A percentile compares a stretch with the other conserved stretches of the same genome.
These are phyloP conservation scores for Amphilophus citrinellus DNA, from an alignment of 2,113 vertebrate species.

Conservation along the genomic window DNA sequence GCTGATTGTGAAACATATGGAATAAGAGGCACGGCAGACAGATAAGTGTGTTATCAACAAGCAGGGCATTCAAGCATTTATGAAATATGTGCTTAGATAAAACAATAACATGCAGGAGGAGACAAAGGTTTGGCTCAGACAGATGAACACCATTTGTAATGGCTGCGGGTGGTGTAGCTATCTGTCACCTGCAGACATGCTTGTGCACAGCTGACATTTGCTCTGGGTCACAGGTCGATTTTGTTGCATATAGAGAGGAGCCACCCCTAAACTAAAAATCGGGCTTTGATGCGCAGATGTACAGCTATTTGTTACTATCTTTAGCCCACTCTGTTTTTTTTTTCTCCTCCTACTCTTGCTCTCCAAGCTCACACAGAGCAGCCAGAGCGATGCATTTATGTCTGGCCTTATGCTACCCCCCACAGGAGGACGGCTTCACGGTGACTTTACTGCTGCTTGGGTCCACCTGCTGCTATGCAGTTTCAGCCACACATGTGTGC, in stretches of 20 bases:
- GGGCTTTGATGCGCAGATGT: slow-evolving; percentile 67
- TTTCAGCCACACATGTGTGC: not conserved
- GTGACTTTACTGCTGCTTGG: slow-evolving; percentile 12
- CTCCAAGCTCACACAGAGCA: slow-evolving; percentile 6
- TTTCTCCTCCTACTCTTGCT: slow-evolving; percentile 1
- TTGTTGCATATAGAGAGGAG: slow-evolving; percentile 41
- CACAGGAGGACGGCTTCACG: slow-evolving; percentile 20
- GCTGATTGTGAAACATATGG: slow-evolving; percentile 20
- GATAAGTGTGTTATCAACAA: slow-evolving; percentile 5
- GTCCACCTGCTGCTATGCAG: slow-evolving; percentile 25
- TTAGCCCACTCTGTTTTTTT: slow-evolving; percentile 38
- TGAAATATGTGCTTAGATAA: slow-evolving; percentile 22
- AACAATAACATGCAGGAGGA: slow-evolving; percentile 2
- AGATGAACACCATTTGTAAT: slow-evolving; percentile 44
- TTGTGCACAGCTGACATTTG: slow-evolving; percentile 41
- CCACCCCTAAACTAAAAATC: slow-evolving; percentile 48
- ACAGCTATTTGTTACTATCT: slow-evolving; percentile 60
- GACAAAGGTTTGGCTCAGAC: slow-evolving; percentile 16
- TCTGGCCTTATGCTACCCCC: slow-evolving; percentile 29
- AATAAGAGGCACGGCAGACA: slow-evolving; percentile 12
- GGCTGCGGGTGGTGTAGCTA: slow-evolving; percentile 19
- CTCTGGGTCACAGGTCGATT: slow-evolving; percentile 40
- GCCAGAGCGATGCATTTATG: slow-evolving; percentile 13
- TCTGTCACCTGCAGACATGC: slow-evolving; percentile 38
- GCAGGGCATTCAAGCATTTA: not conserved